Conservation (phyloP, 2,888 invertebrate genomes). For the Pediacus dermestoides region DNA sequence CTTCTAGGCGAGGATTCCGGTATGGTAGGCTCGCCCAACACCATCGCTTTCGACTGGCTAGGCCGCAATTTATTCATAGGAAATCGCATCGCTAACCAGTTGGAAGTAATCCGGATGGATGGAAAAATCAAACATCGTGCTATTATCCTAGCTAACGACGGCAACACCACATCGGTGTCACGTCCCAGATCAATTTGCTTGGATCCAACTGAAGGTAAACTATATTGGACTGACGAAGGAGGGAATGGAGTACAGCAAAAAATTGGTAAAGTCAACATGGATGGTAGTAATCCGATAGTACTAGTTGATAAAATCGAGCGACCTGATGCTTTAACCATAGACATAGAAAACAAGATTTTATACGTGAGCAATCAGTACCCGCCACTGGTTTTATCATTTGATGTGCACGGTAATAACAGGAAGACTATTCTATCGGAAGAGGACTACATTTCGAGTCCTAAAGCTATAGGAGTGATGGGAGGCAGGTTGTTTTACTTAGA, state of each 20-base stretch:
- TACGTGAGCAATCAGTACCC: conserved; percentile 85
- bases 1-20: conserved; percentile 79
- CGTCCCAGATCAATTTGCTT: conserved; percentile 83
- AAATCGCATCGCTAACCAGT: conserved; percentile 83
- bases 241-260: conserved; percentile 85
- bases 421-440: conserved; percentile 64
- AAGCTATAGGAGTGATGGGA: conserved; percentile 77
- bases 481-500: conserved; percentile 84
- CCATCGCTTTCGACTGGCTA: conserved; percentile 95
- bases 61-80: conserved; percentile 93
- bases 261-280: conserved; percentile 89
- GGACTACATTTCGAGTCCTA: conserved; percentile 73
- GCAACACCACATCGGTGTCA: conserved; percentile 79
- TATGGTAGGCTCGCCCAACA: conserved; percentile 86
- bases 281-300: conserved; percentile 76
- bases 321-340: conserved; percentile 84
- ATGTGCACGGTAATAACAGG: conserved; percentile 68
- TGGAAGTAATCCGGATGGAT: conserved; percentile 84
- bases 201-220: conserved; percentile 89
- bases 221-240: conserved; percentile 97
- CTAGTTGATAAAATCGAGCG: conserved; percentile 67
- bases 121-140: conserved; percentile 80
- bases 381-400: conserved; percentile 66
- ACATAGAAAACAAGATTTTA: conserved; percentile 73
- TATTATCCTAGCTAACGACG: conserved; percentile 86